Conservation (phyloP, 2,797 vertebrate genomes). For the Distichodus sexfasciatus region DNA sequence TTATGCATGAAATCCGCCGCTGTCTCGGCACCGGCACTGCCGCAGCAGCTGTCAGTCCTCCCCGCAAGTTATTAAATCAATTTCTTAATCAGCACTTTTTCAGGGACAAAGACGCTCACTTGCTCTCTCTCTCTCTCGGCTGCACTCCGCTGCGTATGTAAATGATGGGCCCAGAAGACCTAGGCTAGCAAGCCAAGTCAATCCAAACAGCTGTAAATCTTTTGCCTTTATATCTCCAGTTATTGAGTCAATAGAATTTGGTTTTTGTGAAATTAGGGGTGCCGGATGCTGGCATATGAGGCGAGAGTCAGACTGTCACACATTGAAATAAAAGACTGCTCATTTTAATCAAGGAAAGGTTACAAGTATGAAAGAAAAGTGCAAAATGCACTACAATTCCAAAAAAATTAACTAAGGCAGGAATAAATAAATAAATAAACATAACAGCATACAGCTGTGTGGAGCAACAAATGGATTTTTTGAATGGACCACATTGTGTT, state of each 20-base stretch:
- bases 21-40: conserved; percentile 3
- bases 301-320: no score
- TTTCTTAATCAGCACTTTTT: conserved; percentile 43
- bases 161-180: conserved; percentile 3
- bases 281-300: no score
- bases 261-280: background rate
- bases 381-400: no score
- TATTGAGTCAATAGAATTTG: background rate
- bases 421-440: no score
- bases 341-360: no score
- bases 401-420: no score
- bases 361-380: no score
- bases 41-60: conserved; percentile 34
- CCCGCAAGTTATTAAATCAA: conserved; percentile 48
- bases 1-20: conserved; percentile 32
- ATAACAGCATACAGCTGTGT: no score
- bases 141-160: conserved; percentile 3
- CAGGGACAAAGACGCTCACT: background rate
- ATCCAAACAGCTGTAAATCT: conserved; percentile 25
- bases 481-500: no score
- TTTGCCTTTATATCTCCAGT: background rate
- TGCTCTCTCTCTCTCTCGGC: background rate
- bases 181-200: conserved; percentile 8
- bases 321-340: no score
- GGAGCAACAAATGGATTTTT: no score